Evolutionary conservation across 2,888 invertebrate genomes (phyloP).

Genomic region (Troides helena): DNA sequence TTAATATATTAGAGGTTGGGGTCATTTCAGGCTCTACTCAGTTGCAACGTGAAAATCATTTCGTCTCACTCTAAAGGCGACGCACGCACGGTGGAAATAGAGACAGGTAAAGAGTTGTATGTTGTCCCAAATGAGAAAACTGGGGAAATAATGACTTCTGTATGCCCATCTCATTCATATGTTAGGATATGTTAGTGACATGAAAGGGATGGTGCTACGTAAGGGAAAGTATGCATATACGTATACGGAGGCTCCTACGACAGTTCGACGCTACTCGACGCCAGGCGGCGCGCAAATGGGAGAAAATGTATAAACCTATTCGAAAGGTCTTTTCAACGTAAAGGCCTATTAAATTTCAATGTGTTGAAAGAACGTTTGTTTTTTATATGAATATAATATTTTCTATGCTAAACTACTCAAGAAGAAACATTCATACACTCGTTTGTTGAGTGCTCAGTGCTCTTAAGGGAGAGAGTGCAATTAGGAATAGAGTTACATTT

Average conservation of each 20-base stretch:
- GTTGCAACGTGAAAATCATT: slow-evolving; percentile 50
- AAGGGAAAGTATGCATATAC: slow-evolving; percentile 38
- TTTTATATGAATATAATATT: background rate
- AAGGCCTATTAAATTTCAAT: slow-evolving; percentile 2
- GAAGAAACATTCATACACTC: too few relatives aligned
- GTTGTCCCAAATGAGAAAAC: slow-evolving; percentile 69
- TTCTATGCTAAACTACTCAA: too few relatives aligned
- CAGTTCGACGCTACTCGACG: slow-evolving; percentile 64
- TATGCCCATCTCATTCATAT: slow-evolving; percentile 73
- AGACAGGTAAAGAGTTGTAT: slow-evolving; percentile 71
- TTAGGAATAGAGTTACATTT: too few relatives aligned
- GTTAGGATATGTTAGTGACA: slow-evolving; percentile 65
- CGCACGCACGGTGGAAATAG: slow-evolving; percentile 59
- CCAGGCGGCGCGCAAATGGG: slow-evolving; percentile 64
- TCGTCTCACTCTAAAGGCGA: slow-evolving; percentile 58
- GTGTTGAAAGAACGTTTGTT: background rate
- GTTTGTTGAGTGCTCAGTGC: too few relatives aligned
- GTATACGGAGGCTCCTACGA: slow-evolving; percentile 48
- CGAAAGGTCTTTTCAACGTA: slow-evolving; percentile 3
- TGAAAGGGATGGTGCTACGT: slow-evolving; percentile 66
- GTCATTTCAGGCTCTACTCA: slow-evolving; percentile 65
- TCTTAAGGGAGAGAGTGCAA: too few relatives aligned
- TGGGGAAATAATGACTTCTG: slow-evolving; percentile 59
- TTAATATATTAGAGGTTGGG: slow-evolving; percentile 52
- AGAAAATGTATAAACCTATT: slow-evolving; percentile 24